phyloP scores from a whole-genome alignment of 2,888 invertebrate species.

The Halocaridina rubra region DNA sequence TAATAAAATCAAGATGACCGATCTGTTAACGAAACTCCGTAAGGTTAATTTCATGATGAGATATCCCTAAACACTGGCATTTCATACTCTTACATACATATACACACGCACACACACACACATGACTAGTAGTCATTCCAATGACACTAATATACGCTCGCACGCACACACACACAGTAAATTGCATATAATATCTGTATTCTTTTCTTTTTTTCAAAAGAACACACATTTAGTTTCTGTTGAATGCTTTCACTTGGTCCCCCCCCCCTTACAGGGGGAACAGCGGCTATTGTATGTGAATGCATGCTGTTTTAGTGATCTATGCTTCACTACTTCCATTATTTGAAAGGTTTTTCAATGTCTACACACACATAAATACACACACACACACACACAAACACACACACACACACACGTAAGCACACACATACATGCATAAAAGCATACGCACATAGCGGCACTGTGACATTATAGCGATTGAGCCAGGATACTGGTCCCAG shows the following conservation, averaged over 20 bases:
- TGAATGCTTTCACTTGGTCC: background rate
- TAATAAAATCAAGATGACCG: no score
- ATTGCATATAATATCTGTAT: background rate
- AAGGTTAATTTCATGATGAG: background rate
- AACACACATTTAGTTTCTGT: background rate
- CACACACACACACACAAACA: slow-evolving; percentile 12
- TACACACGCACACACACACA: no score
- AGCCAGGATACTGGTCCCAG: background rate
- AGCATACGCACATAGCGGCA: background rate
- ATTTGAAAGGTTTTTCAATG: background rate
- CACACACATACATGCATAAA: background rate
- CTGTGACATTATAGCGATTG: background rate
- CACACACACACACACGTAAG: no score
- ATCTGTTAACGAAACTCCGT: no score
- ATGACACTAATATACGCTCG: background rate
- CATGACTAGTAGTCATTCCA: no score
- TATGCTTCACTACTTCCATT: background rate
- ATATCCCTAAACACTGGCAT: background rate
- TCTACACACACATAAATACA: background rate
- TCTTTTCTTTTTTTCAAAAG: background rate
- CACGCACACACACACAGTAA: background rate
- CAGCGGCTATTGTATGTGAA: no score
- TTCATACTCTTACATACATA: background rate
- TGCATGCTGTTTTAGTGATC: no score
- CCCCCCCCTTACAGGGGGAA: no score